Conservation (phyloP, 2,797 vertebrate genomes). For the Eospalax fontanierii region DNA sequence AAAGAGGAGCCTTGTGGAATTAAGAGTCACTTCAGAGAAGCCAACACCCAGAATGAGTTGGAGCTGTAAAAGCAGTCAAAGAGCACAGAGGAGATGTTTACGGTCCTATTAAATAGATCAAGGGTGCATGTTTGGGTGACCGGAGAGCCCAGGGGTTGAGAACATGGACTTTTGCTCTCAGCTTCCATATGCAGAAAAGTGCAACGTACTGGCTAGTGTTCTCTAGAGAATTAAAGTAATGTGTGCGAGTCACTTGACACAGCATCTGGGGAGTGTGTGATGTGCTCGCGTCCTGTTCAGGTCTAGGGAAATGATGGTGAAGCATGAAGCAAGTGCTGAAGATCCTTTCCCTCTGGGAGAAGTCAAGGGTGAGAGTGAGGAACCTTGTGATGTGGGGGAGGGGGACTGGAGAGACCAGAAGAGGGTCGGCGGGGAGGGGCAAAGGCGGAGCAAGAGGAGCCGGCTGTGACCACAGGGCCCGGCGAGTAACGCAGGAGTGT, state of each 20-base stretch:
- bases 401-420: background rate
- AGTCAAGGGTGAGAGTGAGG: background rate
- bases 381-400: background rate
- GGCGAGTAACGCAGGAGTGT: too few species aligned
- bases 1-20: background rate
- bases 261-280: background rate
- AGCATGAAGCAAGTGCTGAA: background rate
- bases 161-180: background rate
- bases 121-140: background rate
- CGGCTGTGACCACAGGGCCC: background rate
- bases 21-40: background rate
- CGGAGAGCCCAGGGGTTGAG: background rate
- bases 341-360: background rate
- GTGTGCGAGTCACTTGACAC: background rate
- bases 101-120: background rate
- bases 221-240: background rate
- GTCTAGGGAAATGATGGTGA: background rate
- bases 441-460: background rate
- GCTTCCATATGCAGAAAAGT: background rate
- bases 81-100: background rate
- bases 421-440: too few species aligned
- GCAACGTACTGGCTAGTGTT: background rate
- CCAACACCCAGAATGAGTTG: background rate
- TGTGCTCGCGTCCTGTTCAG: background rate
- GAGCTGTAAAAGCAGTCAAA: background rate